Evolutionary conservation across 2,113 vertebrate genomes (phyloP), one percentile per base, ranked within the genome.

Genomic region (Gavia stellata): DNA sequence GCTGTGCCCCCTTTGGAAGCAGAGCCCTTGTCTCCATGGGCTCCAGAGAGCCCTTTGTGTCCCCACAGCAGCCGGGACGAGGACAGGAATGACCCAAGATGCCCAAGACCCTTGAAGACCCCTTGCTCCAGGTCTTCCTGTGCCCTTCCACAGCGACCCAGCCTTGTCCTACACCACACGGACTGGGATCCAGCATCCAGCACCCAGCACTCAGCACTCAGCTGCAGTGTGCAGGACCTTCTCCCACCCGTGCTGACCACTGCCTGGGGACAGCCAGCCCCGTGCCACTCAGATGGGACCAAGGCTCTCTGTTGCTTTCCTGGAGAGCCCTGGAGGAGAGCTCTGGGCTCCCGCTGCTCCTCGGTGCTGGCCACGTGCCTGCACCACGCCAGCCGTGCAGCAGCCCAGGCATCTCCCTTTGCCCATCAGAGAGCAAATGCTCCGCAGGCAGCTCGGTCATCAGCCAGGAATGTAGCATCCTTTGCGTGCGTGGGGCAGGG

Each of bases 351-450:
- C 59, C 0, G 1, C 42, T 63, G 70, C 38, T 61, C 49, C 65
- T n/a, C 1, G 0, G 53, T 25, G 49, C 34, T 38, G 59, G 49
- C 40, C 66, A 45, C 4, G 1, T 63, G 67, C 62, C 44, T 6
- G 9, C 47, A 5, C 4, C 0, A 2, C 2, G 8, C 52, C 70
- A 73, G 29, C 36, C 33, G 2, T 1, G 2, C 38, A 72, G n/a
- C 38, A 72, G n/a, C 38, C n/a, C 55, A 45, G 33, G 25, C 15
- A 10, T 7, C 28, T 26, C 34, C 61, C 36, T 56, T 72, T 79
- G 80, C 26, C 66, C 71, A 65, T n/a, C 0, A 3, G 59, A 66
- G 50, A 81, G 58, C 45, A 38, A 58, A 45, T 1, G 4, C 56
- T 84, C 19, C 0, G 0, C 58, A 29, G 23, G 55, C 3, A 0